Base-by-base conservation (phyloP, 2,113 vertebrate species). In the Heteronetta atricapilla region DNA sequence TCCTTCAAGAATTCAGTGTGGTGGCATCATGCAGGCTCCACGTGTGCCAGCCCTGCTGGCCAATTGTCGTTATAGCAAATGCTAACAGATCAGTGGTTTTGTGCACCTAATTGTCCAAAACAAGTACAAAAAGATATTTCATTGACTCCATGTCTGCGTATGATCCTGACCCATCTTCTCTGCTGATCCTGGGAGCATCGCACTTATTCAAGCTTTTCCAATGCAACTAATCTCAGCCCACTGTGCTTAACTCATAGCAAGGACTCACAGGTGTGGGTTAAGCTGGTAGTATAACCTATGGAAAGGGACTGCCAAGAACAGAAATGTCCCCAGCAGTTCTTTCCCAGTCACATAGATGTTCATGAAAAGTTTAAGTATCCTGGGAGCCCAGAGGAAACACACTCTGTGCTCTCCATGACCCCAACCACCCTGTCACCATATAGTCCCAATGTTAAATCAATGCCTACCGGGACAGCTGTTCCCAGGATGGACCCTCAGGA, bases 321-420 rank as follows among this genome's bases (percentile, higher is more conserved):
- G 50, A 80, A 77, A 62, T 50, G 8, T 31, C 17, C 36, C 20
- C 42, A 26, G 44, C 3, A 1, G 18, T 66, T 82, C 78, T 85
- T 89, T 21, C 40, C 21, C 6, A 4, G 16, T 36, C n/a, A 23
- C 6, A 2, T 25, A 40, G 60, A 20, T 10, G 31, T 36, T 53
- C 50, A 26, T 0, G 0, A 28, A 76, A 79, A 38, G 26, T 60
- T n/a, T 5, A 52, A 31, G 7, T 20, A 22, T 19, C 18, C 48
- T 55, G 46, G 31, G 21, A 85, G 7, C 33, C 70, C 59, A 28
- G 31, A 69, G 48, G n/a, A 42, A 90, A 59, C 16, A 44, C 0
- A 2, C 15, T 17, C 0, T 1, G 13, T 46, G 58, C 31, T 62
- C 18, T 62, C 44, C 0, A 0, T 58, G 36, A 53, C 14, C 21